Percentiles rank a stretch among this genome's conserved stretches.
Evolutionary conservation across 2,888 invertebrate genomes (phyloP).

Genomic region (Mesodorylaimus sp.): DNA sequence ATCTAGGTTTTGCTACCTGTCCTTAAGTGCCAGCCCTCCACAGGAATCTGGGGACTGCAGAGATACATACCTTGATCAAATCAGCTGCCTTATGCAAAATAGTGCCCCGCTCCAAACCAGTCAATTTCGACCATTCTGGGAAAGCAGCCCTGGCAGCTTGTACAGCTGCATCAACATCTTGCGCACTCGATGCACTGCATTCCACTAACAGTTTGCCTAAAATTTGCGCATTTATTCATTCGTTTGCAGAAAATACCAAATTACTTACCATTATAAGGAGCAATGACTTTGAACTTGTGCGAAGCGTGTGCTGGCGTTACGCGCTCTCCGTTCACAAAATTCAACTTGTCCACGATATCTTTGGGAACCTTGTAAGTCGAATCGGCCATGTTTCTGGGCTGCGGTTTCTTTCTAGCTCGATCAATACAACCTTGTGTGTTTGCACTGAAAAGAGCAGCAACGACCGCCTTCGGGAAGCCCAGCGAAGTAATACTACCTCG

Average conservation of each 20-base stretch:
- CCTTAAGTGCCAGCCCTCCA: too few relatives aligned
- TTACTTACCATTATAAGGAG: neutral
- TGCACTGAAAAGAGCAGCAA: too few relatives aligned
- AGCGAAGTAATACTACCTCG: too few relatives aligned
- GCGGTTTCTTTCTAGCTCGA: too few relatives aligned
- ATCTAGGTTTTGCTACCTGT: too few relatives aligned
- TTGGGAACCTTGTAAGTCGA: neutral
- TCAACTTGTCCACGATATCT: neutral
- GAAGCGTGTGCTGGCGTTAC: neutral
- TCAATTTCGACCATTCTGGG: constrained; percentile 30
- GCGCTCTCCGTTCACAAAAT: neutral
- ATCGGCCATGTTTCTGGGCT: too few relatives aligned
- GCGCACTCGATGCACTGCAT: constrained; percentile 11
- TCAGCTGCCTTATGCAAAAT: constrained; percentile 31
- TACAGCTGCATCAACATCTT: constrained; percentile 35
- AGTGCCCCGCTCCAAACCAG: constrained; percentile 35
- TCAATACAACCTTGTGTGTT: too few relatives aligned
- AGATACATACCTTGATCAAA: constrained; percentile 28
- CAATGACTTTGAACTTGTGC: neutral
- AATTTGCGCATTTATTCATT: too few relatives aligned
- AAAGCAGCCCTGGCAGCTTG: constrained; percentile 31
- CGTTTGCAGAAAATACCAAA: neutral
- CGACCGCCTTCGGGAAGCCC: too few relatives aligned
- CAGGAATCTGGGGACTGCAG: too few relatives aligned
- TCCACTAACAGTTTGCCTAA: constrained; percentile 8